Evolutionary conservation across 35 echinoderm and acorn worm species (phyloP).

Genomic region (Stichopus chloronotus): DNA sequence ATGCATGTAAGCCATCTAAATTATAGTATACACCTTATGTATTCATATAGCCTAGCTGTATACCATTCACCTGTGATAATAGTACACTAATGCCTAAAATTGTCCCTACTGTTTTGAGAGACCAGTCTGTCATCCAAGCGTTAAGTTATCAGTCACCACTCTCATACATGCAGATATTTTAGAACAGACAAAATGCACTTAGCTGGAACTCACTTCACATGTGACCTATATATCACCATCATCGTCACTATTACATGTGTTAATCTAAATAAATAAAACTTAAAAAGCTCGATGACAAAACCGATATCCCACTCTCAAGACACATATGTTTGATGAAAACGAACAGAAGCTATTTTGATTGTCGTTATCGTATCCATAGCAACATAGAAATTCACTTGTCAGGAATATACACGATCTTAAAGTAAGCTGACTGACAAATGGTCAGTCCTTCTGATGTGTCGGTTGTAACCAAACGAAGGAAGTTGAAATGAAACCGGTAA

Average conservation of each 20-base stretch:
- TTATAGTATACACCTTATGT: neutral
- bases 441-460: too few relatives aligned
- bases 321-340: neutral
- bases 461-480: too few relatives aligned
- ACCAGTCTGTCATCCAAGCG: neutral
- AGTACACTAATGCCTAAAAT: too few relatives aligned
- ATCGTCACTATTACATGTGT: conserved; percentile 1
- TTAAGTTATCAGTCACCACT: neutral
- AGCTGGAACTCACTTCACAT: neutral
- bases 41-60: too few relatives aligned
- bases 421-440: too few relatives aligned
- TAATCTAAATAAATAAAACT: conserved; percentile 50
- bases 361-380: neutral
- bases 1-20: neutral
- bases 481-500: too few relatives aligned
- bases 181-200: neutral
- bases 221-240: conserved; percentile 24
- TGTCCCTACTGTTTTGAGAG: neutral
- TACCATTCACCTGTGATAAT: neutral
- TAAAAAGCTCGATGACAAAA: conserved; percentile 32
- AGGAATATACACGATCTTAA: too few relatives aligned
- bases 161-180: neutral
- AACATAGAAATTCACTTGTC: neutral
- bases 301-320: neutral
- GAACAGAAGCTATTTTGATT: neutral